phyloP scores from a whole-genome alignment of 2,797 vertebrate species.

The Novumbra hubbsi region DNA sequence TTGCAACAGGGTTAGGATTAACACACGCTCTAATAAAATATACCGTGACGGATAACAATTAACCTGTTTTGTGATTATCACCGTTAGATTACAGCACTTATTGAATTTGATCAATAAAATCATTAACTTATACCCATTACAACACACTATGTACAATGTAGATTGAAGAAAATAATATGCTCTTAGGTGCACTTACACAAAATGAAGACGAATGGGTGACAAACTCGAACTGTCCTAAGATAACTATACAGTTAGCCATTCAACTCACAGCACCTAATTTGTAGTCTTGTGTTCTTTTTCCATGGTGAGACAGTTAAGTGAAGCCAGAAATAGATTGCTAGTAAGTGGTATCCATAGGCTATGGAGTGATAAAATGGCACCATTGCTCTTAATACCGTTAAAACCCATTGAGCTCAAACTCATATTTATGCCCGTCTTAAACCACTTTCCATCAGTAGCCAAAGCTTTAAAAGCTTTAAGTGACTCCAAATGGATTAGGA shows the following conservation, averaged over 20 bases:
- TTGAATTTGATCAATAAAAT: too few relatives aligned
- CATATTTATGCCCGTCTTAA: constrained; percentile 21
- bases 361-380: not conserved
- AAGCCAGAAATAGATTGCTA: not conserved
- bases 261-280: not conserved
- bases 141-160: not conserved
- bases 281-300: not conserved
- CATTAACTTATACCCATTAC: not conserved
- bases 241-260: not conserved
- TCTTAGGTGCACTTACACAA: not conserved
- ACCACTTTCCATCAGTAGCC: constrained; percentile 27
- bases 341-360: constrained; percentile 10
- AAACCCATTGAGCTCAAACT: constrained; percentile 18
- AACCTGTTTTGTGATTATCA: not conserved
- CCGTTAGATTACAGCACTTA: not conserved
- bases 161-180: not conserved
- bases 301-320: constrained; percentile 1
- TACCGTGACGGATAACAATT: not conserved
- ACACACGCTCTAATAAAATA: constrained; percentile 59
- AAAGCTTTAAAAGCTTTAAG: constrained; percentile 42
- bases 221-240: not conserved
- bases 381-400: not conserved
- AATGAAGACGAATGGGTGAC: not conserved
- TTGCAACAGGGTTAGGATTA: constrained; percentile 47
- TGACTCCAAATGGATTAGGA: constrained; percentile 28